Evolutionary conservation across 1,140 invertebrate genomes (phyloP).

Genomic region (Drosophila tropicalis): DNA sequence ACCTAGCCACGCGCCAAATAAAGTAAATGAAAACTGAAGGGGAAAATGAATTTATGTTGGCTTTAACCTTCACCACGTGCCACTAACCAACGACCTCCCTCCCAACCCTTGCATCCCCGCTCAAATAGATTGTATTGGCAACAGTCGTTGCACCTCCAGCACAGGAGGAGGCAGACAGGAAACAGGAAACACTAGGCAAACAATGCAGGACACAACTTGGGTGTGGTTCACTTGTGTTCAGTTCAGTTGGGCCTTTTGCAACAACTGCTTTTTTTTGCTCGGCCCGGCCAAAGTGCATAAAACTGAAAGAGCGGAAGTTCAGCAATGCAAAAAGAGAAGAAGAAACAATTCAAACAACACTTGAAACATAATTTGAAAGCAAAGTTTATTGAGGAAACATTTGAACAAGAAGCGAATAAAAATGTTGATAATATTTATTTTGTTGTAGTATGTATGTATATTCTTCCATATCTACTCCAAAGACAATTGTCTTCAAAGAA

Average conservation of each 20-base stretch:
- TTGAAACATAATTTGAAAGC: constrained; percentile 63
- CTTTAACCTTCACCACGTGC: constrained; percentile 12
- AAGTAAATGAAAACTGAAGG: constrained; percentile 9
- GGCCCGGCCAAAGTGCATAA: background rate
- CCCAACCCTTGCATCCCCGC: too few relatives aligned
- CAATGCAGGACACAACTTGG: constrained; percentile 53
- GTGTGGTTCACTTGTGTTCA: constrained; percentile 3
- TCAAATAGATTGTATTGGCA: background rate
- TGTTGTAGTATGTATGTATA: constrained; percentile 15
- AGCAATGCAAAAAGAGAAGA: constrained; percentile 37
- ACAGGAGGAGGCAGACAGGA: constrained; percentile 66
- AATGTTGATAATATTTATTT: constrained; percentile 22
- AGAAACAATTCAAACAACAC: constrained; percentile 29
- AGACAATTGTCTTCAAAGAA: background rate
- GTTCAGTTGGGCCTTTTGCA: constrained; percentile 6
- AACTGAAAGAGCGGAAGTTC: constrained; percentile 2
- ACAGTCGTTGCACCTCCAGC: background rate
- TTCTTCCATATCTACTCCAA: background rate
- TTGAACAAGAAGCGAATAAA: constrained; percentile 19
- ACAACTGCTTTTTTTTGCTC: background rate
- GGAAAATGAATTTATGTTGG: constrained; percentile 8
- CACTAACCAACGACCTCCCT: background rate
- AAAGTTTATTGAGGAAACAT: constrained; percentile 63
- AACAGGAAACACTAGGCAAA: constrained; percentile 70
- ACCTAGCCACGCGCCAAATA: constrained; percentile 35